Conservation (phyloP, 1,140 invertebrate genomes). For the Elymnias hypermnestra region DNA sequence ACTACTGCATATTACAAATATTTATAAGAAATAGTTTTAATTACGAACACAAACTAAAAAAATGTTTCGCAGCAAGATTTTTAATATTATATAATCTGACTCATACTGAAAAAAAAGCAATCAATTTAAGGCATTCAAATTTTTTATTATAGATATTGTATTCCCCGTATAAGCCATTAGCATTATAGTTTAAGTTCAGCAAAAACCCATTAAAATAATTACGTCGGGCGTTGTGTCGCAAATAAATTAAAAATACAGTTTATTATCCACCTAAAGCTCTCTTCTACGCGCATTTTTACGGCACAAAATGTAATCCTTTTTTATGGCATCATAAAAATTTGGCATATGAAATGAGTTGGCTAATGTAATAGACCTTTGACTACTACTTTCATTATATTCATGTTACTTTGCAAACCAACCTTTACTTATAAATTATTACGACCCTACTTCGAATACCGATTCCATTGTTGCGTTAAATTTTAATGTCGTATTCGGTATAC, state of each 20-base stretch:
- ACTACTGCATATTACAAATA: no score
- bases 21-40: no score
- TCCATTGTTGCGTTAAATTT: conserved; percentile 40
- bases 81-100: no score
- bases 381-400: conserved; percentile 26
- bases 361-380: conserved; percentile 10
- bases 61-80: no score
- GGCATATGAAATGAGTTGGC: conserved; percentile 14
- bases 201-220: no score
- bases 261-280: conserved; percentile 11
- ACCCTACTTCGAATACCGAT: conserved; percentile 33
- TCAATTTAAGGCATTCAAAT: no score
- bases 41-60: no score
- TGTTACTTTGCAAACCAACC: conserved; percentile 41
- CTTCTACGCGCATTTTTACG: conserved; percentile 12
- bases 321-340: conserved; percentile 19
- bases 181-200: no score
- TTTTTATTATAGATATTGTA: no score
- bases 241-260: conserved; percentile 19
- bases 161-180: no score
- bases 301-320: conserved; percentile 18
- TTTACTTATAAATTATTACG: conserved; percentile 59
- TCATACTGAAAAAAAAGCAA: no score
- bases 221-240: conserved; percentile 9
- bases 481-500: conserved; percentile 8